A percentile compares a stretch with the other conserved stretches of the same genome.
Evolutionary conservation across 92 coral and sea anemone genomes (phyloP).

Genomic region (Actinostola sp.): DNA sequence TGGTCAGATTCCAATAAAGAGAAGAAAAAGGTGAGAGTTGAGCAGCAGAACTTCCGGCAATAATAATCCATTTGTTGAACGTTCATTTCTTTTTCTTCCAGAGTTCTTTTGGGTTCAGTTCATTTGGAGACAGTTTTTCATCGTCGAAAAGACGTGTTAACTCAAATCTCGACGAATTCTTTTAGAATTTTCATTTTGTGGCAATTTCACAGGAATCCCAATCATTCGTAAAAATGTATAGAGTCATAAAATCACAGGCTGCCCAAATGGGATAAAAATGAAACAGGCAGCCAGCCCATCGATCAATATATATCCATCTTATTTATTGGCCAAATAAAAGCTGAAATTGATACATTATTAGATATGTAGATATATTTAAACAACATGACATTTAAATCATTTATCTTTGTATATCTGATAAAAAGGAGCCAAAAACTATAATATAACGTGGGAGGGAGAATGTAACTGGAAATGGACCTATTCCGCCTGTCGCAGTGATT

Average conservation of each 20-base stretch:
- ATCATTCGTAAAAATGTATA: too few relatives aligned
- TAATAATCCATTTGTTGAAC: too few relatives aligned
- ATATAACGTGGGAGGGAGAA: too few relatives aligned
- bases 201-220: not conserved
- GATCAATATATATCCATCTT: not conserved
- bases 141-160: conserved; percentile 15
- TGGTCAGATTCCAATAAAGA: conserved; percentile 34
- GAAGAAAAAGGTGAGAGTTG: conserved; percentile 11
- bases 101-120: conserved; percentile 30
- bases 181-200: not conserved
- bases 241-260: conserved; percentile 1
- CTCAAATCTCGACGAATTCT: conserved; percentile 33
- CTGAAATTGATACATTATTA: not conserved
- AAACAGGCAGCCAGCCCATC: not conserved
- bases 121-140: conserved; percentile 14
- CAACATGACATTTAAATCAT: too few relatives aligned
- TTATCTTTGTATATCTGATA: too few relatives aligned
- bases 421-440: too few relatives aligned
- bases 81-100: not conserved
- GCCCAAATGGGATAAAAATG: not conserved
- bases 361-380: too few relatives aligned
- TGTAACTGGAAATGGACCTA: too few relatives aligned
- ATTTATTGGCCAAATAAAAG: not conserved
- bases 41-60: too few relatives aligned
- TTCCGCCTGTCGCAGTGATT: too few relatives aligned